Evolutionary conservation across 2,797 vertebrate species (phyloP).

Genomic region (Tapirus indicus): DNA sequence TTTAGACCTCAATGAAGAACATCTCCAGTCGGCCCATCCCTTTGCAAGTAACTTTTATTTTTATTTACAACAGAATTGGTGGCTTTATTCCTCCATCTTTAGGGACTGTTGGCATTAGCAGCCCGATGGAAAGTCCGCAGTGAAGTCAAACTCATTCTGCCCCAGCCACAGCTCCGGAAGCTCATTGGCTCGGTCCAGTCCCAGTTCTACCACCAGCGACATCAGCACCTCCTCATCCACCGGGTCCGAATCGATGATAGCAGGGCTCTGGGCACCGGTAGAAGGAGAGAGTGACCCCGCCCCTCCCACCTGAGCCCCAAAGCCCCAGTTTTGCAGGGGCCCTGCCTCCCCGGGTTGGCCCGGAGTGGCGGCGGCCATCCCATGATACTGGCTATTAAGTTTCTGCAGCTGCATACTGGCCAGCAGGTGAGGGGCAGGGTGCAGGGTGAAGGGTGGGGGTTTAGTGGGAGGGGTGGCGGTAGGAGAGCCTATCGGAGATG

Average conservation of each 20-base stretch:
- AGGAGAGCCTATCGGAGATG: slow-evolving; percentile 66
- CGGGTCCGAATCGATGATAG: slow-evolving; percentile 91
- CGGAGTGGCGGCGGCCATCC: slow-evolving; percentile 62
- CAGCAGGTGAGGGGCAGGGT: slow-evolving; percentile 89
- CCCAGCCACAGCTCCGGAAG: slow-evolving; percentile 94
- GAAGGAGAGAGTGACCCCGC: slow-evolving; percentile 83
- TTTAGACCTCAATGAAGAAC: slow-evolving; percentile 48
- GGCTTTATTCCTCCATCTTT: slow-evolving; percentile 77
- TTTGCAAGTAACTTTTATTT: slow-evolving; percentile 80
- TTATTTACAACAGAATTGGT: slow-evolving; percentile 81
- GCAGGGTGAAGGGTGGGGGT: slow-evolving; percentile 88
- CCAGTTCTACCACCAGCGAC: slow-evolving; percentile 93
- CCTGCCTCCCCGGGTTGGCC: slow-evolving; percentile 72
- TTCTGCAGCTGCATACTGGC: slow-evolving; percentile 93
- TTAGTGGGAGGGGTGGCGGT: slow-evolving; percentile 81
- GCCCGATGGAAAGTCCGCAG: slow-evolving; percentile 90
- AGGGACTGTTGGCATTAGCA: slow-evolving; percentile 85
- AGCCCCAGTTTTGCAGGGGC: slow-evolving; percentile 78
- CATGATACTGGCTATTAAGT: slow-evolving; percentile 93
- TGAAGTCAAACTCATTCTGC: slow-evolving; percentile 94
- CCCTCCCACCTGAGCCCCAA: slow-evolving; percentile 75
- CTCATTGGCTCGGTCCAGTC: slow-evolving; percentile 92
- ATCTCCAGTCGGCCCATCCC: neutral
- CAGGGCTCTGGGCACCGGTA: slow-evolving; percentile 83
- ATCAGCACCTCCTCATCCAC: slow-evolving; percentile 93